Percentiles rank a stretch among this genome's conserved stretches.
Conservation (phyloP, 2,888 invertebrate species). For the Philhelius pedissequus region DNA sequence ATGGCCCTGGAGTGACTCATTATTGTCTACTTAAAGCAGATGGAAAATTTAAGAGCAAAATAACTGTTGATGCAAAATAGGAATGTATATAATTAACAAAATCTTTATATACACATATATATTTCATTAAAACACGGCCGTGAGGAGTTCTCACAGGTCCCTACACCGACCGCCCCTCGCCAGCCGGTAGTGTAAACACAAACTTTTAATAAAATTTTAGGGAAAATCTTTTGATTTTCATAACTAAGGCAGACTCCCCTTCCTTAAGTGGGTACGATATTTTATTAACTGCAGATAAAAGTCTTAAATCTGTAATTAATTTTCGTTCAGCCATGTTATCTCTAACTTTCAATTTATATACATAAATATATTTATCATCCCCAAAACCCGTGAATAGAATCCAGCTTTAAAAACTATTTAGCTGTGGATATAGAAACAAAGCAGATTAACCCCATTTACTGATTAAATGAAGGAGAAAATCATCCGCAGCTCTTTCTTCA, state of each 20-base stretch:
- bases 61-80: not conserved
- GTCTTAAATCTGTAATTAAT: not conserved
- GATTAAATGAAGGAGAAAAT: conserved; percentile 8
- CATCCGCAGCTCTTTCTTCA: not conserved
- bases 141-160: too few relatives aligned
- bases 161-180: not conserved
- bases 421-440: not conserved
- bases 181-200: too few relatives aligned
- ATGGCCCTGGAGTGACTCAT: not conserved
- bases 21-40: not conserved
- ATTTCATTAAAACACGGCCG: not conserved
- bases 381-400: not conserved
- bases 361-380: not conserved
- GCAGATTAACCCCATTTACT: conserved; percentile 4
- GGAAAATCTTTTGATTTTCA: too few relatives aligned
- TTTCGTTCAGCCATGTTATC: not conserved
- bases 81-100: not conserved
- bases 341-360: not conserved
- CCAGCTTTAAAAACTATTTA: not conserved
- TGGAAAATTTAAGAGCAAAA: not conserved
- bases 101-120: too few relatives aligned
- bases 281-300: not conserved
- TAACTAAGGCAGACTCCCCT: not conserved
- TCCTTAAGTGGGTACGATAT: not conserved
- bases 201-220: too few relatives aligned